Base-by-base conservation (phyloP, 2,113 vertebrate genomes). In the Tachuris rubrigastra region DNA sequence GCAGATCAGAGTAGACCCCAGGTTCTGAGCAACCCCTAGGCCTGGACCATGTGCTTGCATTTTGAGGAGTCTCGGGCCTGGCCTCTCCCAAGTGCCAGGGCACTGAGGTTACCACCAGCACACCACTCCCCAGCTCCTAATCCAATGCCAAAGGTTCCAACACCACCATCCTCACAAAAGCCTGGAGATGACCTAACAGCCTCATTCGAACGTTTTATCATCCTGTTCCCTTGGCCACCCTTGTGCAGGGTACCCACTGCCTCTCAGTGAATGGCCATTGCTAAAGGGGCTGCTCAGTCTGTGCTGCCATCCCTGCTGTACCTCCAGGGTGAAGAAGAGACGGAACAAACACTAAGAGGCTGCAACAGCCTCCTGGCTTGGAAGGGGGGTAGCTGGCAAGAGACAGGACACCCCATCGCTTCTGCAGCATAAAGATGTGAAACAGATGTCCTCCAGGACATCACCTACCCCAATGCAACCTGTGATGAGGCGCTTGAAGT, bases 401-500 rank as follows among this genome's bases (percentile, higher is more conserved):
- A 87, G 21, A 20, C 30, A 80, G n/a, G 41, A 35, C 31, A 37
- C 19, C 35, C 37, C 1, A 2, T 30, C 18, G 8, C 49, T 83
- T 90, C 73, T 44, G 35, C 52, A 84, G 50, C 27, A 11, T 14
- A 80, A 1, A 3, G 23, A 19, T 16, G 6, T 65, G 41, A 53
- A 80, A 67, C 4, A 5, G 20, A 84, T 65, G 72, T 85, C 27
- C 25, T 77, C 49, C 10, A 24, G 46, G 46, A 3, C 46, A 55
- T 67, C 47, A 92, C 98, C 96, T 98, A 99, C 99, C 98, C 98
- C 99, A 18, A 99, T 98, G 68, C 98, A 98, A 95, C 99, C 99
- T 55, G 99, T 98, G 25, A 99, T 98, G 71, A 99, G 99, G 91
- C 98, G 99, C 97, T 98, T 99, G 96, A 99, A 99, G 88, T 99